phyloP scores from a whole-genome alignment of 2,113 vertebrate species.

The Telmatochromis sp. region DNA sequence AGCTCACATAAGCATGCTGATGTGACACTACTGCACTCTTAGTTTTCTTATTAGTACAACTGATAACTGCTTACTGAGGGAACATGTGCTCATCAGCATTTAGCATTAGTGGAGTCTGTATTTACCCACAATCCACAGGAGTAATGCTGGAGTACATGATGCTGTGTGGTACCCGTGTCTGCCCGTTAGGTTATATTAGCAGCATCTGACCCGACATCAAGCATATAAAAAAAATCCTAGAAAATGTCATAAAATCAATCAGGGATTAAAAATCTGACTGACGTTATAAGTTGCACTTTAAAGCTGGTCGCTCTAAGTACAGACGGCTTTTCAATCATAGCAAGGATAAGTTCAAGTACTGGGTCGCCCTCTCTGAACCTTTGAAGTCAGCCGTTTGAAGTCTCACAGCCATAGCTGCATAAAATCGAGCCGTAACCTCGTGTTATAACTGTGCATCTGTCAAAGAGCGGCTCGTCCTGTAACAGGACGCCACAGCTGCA shows the following conservation, averaged over 20 bases:
- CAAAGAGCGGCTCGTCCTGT: rapidly evolving
- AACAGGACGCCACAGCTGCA: not conserved
- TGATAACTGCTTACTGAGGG: not conserved
- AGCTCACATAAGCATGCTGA: not conserved
- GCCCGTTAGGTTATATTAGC: not conserved
- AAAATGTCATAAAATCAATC: not conserved
- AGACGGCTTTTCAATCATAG: rapidly evolving
- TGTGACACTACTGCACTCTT: not conserved
- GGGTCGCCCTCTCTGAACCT: not conserved
- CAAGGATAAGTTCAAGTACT: not conserved
- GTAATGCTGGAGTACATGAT: not conserved
- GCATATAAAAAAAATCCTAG: not conserved
- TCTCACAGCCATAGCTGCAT: not conserved
- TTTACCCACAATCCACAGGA: not conserved
- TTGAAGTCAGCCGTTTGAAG: not conserved
- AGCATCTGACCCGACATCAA: not conserved
- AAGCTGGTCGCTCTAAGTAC: not conserved
- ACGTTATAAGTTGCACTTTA: rapidly evolving
- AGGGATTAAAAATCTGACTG: not conserved
- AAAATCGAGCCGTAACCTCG: not conserved
- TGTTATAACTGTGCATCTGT: not conserved
- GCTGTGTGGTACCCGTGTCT: rapidly evolving
- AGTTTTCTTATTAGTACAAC: not conserved
- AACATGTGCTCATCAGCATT: not conserved
- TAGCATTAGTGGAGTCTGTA: not conserved